Evolutionary conservation across 2,113 vertebrate species (phyloP).

Genomic region (Poeciliopsis retropinna): DNA sequence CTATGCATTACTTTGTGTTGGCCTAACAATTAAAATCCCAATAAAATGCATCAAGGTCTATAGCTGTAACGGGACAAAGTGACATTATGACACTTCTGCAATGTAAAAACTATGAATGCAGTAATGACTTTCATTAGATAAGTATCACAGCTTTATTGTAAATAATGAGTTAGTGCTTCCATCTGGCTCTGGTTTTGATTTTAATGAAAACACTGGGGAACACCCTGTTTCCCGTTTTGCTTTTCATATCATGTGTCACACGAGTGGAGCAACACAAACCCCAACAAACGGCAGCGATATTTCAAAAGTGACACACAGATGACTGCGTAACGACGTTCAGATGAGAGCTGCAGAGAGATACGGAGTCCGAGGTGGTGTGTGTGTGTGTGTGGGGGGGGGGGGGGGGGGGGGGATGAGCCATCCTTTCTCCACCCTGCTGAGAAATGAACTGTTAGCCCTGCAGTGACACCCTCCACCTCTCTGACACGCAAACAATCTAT

Average conservation of each 20-base stretch:
- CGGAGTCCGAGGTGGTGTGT: constrained; percentile 2
- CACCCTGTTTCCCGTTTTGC: constrained; percentile 8
- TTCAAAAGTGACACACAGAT: neutral
- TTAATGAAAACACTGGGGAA: neutral
- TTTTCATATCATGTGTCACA: constrained; percentile 5
- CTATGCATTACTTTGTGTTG: neutral
- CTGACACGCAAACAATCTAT: constrained; percentile 33
- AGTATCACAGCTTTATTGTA: neutral
- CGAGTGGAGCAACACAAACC: neutral
- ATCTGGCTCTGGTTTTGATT: neutral
- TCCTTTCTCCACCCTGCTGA: constrained; percentile 52
- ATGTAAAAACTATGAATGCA: neutral
- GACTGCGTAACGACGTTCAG: neutral
- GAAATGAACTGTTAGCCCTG: constrained; percentile 61
- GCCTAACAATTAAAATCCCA: neutral
- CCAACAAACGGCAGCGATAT: neutral
- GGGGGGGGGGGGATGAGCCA: neutral
- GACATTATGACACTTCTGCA: neutral
- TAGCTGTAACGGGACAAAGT: neutral
- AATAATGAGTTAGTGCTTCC: neutral
- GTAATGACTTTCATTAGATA: neutral
- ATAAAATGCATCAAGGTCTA: neutral
- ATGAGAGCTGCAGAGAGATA: neutral
- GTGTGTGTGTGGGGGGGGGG: no score
- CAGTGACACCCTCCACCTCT: constrained; percentile 27